These are phyloP conservation scores for Molanna angustata DNA, from an alignment of 2,888 invertebrate genomes.

Conservation along the genomic window DNA sequence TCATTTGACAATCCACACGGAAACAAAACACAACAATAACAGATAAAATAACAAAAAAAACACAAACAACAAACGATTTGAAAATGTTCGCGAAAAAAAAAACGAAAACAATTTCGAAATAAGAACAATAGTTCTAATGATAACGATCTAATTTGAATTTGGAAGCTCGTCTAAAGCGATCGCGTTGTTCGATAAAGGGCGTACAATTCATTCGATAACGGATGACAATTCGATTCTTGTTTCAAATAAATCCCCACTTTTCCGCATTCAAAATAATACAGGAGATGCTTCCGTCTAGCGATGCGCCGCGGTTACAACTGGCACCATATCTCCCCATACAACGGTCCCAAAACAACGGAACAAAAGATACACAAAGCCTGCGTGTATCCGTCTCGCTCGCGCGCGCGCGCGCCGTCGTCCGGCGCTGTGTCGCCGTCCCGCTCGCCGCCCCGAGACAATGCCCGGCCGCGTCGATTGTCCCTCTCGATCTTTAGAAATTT, in stretches of 20 bases:
- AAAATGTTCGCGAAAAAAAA: too few relatives aligned
- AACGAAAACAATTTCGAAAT: too few relatives aligned
- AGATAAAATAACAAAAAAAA: too few relatives aligned
- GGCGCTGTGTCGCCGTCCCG: neutral
- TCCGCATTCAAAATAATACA: too few relatives aligned
- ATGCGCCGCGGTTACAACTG: slow-evolving; percentile 18
- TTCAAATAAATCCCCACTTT: slow-evolving; percentile 3
- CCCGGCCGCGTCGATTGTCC: slow-evolving; percentile 22
- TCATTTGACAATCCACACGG: too few relatives aligned
- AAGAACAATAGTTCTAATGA: too few relatives aligned
- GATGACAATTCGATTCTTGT: slow-evolving; percentile 8
- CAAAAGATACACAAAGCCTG: slow-evolving; percentile 16
- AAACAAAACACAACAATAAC: too few relatives aligned
- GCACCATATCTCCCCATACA: slow-evolving; percentile 16
- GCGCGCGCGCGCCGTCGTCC: neutral
- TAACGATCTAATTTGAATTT: too few relatives aligned
- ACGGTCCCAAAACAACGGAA: slow-evolving; percentile 20
- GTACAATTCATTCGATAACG: slow-evolving; percentile 2
- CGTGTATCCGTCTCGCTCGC: slow-evolving; percentile 7
- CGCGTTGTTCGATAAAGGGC: too few relatives aligned
- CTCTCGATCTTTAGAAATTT: slow-evolving; percentile 21
- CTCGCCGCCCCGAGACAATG: slow-evolving; percentile 14
- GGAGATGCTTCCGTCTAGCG: slow-evolving; percentile 12
- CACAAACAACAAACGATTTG: too few relatives aligned
- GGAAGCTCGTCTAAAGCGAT: too few relatives aligned